Conservation (phyloP, 2,113 vertebrate species). For the Hydropotes inermis region DNA sequence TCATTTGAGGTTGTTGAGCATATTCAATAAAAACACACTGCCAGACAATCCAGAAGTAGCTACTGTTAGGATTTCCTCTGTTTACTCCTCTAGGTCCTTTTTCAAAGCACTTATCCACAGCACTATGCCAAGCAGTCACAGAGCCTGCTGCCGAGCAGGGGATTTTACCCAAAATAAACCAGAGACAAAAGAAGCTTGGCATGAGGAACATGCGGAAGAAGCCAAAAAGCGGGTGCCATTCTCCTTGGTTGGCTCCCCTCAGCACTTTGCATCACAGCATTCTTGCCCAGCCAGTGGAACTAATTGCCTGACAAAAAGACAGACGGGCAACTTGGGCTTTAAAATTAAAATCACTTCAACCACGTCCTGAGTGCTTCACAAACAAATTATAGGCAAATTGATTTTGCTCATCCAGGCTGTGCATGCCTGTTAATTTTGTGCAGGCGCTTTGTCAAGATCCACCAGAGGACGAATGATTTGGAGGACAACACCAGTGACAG, state of each 20-base stretch:
- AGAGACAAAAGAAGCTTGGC: constrained; percentile 31
- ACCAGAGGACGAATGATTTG: constrained; percentile 50
- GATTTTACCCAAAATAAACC: constrained; percentile 36
- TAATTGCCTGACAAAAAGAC: constrained; percentile 75
- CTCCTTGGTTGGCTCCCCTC: not conserved
- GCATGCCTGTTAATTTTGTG: constrained; percentile 52
- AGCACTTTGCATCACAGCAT: not conserved
- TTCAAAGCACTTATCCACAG: not conserved
- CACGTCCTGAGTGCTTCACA: constrained; percentile 63
- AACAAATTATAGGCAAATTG: constrained; percentile 71
- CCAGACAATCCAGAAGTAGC: not conserved
- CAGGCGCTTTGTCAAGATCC: constrained; percentile 33
- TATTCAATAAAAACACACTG: not conserved
- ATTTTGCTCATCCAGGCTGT: constrained; percentile 62
- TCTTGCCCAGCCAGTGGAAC: constrained; percentile 65
- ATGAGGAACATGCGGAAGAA: not conserved
- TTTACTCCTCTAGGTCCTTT: not conserved
- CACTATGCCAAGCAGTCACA: not conserved
- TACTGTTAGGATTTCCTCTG: not conserved
- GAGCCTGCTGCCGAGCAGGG: not conserved
- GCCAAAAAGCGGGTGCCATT: not conserved
- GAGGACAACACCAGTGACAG: constrained; percentile 12
- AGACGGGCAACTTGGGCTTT: constrained; percentile 57
- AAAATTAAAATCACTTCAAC: constrained; percentile 74
- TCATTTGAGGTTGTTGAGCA: not conserved